phyloP scores from a whole-genome alignment of 2,113 vertebrate genomes.

The Penelope pileata region DNA sequence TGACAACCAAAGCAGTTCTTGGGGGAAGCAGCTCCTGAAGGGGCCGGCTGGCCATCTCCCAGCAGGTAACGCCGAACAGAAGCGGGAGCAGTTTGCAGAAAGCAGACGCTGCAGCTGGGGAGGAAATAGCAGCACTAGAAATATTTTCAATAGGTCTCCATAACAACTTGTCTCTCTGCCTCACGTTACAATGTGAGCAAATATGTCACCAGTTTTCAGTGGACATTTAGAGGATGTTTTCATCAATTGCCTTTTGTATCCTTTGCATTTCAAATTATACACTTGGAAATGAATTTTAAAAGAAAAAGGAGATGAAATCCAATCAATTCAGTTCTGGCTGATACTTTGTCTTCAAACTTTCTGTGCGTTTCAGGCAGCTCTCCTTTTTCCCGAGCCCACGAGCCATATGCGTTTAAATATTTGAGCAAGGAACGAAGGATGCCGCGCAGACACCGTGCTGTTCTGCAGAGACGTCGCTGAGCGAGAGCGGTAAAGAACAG shows the following conservation, averaged over 20 bases:
- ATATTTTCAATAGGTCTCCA: not conserved
- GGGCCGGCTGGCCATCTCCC: not conserved
- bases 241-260: not conserved
- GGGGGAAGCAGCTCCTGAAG: not conserved
- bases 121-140: not conserved
- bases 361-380: not conserved
- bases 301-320: not conserved
- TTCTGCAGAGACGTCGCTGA: not conserved
- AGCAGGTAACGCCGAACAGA: not conserved
- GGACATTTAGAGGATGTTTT: not conserved
- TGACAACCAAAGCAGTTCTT: not conserved
- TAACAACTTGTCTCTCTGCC: not conserved
- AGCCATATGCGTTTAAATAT: accelerated
- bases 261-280: not conserved
- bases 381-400: not conserved
- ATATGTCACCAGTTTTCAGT: not conserved
- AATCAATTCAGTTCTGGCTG: not conserved
- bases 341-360: not conserved
- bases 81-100: not conserved
- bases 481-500: accelerated
- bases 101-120: not conserved
- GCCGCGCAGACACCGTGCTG: not conserved
- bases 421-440: not conserved
- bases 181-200: not conserved
- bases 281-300: not conserved